These are phyloP conservation scores for Tursiops truncatus DNA, from an alignment of 2,113 vertebrate genomes.

Conservation along the genomic window DNA sequence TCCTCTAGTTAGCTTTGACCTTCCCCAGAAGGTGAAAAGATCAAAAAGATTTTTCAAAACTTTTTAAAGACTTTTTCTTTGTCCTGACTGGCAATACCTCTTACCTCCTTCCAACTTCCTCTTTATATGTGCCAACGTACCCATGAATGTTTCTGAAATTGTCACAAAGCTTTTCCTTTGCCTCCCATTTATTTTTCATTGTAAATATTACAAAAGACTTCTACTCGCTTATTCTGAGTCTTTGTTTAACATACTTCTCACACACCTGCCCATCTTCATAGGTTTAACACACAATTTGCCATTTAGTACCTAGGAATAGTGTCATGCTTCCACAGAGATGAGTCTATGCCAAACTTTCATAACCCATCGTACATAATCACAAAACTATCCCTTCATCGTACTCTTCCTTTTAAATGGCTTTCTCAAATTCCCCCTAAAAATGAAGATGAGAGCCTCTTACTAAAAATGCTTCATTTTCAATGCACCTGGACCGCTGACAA, in stretches of 20 bases:
- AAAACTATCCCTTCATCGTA: background rate
- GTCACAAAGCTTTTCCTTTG: background rate
- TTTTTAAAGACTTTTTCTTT: slow-evolving; percentile 8
- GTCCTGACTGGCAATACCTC: background rate
- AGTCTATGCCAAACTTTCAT: background rate
- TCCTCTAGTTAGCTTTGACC: background rate
- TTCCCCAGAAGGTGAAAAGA: background rate
- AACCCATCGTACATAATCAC: background rate
- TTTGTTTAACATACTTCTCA: background rate
- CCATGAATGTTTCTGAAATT: background rate
- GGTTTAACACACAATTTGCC: background rate
- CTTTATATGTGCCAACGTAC: background rate
- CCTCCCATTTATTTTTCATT: background rate
- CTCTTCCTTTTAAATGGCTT: background rate
- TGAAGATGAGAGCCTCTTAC: background rate
- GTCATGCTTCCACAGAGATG: background rate
- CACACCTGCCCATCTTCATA: background rate
- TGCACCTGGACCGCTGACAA: background rate
- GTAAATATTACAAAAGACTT: background rate
- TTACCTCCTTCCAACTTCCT: background rate
- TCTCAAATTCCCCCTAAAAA: slow-evolving; percentile 30
- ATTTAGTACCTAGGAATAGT: background rate
- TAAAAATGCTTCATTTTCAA: background rate
- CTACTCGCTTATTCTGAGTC: background rate
- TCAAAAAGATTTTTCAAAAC: slow-evolving; percentile 20